A percentile compares a stretch with the other conserved stretches of the same genome.
Evolutionary conservation across 2,888 invertebrate genomes (phyloP).

Genomic region (Dicycla oo): DNA sequence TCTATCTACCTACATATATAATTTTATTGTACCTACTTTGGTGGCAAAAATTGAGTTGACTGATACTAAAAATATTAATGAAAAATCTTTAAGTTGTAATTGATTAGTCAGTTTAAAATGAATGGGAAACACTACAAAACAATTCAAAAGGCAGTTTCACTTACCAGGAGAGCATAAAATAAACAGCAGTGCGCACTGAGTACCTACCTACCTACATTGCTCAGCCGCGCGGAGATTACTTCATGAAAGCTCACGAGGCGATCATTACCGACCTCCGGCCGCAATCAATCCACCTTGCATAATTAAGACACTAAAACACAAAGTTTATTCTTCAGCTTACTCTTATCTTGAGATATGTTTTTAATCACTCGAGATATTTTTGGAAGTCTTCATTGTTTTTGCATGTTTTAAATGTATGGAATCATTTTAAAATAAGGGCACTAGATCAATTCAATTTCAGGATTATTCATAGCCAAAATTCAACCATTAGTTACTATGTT

Average conservation of each 20-base stretch:
- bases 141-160: constrained; percentile 30
- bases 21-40: not conserved
- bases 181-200: constrained; percentile 60
- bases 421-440: not conserved
- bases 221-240: constrained; percentile 75
- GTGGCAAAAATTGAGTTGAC: not conserved
- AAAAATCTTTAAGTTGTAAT: not conserved
- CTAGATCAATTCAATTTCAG: not conserved
- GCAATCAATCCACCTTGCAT: constrained; percentile 81
- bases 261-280: constrained; percentile 79
- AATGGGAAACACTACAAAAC: constrained; percentile 19
- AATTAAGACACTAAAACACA: constrained; percentile 82
- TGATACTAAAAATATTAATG: not conserved
- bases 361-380: constrained; percentile 54
- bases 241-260: constrained; percentile 80
- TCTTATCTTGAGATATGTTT: constrained; percentile 71
- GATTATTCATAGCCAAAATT: not conserved
- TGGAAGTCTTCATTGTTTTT: constrained; percentile 1
- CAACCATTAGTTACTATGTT: no score
- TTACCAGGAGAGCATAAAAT: constrained; percentile 63
- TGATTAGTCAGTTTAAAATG: constrained; percentile 1
- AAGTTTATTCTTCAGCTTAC: constrained; percentile 69
- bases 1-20: no score
- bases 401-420: not conserved
- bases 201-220: constrained; percentile 70